Evolutionary conservation across 2,113 vertebrate species (phyloP), one percentile per base, ranked within the genome.

Genomic region (Aplodontia rufa): DNA sequence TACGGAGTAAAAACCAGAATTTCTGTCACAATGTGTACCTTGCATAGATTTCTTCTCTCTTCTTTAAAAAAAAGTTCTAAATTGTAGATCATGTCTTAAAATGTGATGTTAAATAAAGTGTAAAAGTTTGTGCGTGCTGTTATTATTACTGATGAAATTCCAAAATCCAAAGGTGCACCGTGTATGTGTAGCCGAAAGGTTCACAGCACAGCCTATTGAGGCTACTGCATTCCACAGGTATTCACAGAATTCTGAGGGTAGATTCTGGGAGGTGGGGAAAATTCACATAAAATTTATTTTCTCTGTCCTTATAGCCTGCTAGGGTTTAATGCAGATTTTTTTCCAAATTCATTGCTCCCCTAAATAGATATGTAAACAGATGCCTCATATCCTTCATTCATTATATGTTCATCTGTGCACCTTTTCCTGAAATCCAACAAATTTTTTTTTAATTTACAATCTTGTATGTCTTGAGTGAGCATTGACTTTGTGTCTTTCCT

Each of bases 401-500:
- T 83, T 93, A 78, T 49, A 80, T 5, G 7, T 94, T 86, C 64
- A 91, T 74, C 37, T 17, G 94, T 94, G 58, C 7, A 82, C 51
- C 22, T 92, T 92, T 94, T 74, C 58, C 86, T 88, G 78, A 49
- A 94, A 79, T 83, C 28, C 49, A 94, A 82, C 47, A 92, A 75
- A 96, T 55, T 86, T 90, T 88, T 75, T 66, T 96, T 97, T 60
- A 78, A n/a, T 51, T 94, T 93, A 87, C 3, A 53, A 69, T 42
- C n/a, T 96, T 91, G 83, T 10, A 81, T 83, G 89, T 95, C 94
- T 91, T 96, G 86, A 97, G 90, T 96, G 79, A 94, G 60, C 91
- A 97, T 90, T 97, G 98, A 96, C 93, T 97, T 96, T 97, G 82
- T 97, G 96, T 96, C 92, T 51, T 94, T 95, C 75, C 89, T 95